A percentile compares a stretch with the other conserved stretches of the same genome.
Conservation (phyloP, 2,113 vertebrate species). For the Gymnogyps californianus region DNA sequence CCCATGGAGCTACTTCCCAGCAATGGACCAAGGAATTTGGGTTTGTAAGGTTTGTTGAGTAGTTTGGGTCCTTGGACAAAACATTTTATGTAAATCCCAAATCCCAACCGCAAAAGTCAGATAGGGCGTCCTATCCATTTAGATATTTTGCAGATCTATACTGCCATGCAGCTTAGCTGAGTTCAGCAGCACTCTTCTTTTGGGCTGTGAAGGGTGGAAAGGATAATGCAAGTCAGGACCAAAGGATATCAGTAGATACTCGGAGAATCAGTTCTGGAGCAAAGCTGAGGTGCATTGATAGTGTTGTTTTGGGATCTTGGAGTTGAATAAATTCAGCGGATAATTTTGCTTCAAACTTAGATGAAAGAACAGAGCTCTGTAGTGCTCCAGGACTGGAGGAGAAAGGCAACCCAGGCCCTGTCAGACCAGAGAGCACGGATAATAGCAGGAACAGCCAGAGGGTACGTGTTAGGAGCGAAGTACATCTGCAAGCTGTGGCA, state of each 20-base stretch:
- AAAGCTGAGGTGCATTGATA: not conserved
- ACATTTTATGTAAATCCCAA: not conserved
- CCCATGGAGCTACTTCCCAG: not conserved
- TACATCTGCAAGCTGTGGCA: not conserved
- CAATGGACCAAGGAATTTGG: not conserved
- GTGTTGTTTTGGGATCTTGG: not conserved
- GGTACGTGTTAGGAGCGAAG: not conserved
- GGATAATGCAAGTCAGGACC: not conserved
- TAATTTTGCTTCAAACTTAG: not conserved
- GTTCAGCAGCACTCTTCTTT: not conserved
- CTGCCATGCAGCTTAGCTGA: not conserved
- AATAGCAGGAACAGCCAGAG: not conserved
- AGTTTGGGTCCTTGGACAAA: not conserved
- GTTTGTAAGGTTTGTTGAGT: not conserved
- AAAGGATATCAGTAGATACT: not conserved
- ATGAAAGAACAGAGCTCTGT: not conserved
- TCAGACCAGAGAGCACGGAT: not conserved
- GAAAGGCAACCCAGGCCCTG: not conserved
- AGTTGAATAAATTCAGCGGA: not conserved
- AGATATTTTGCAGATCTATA: not conserved
- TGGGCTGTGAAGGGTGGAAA: not conserved
- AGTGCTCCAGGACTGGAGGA: not conserved
- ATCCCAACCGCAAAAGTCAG: not conserved
- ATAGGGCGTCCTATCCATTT: not conserved
- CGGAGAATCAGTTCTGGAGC: not conserved